Percentiles rank a stretch among this genome's conserved stretches.
These are phyloP conservation scores for Drosophila cognata DNA, from an alignment of 2,888 invertebrate species.

Conservation along the genomic window DNA sequence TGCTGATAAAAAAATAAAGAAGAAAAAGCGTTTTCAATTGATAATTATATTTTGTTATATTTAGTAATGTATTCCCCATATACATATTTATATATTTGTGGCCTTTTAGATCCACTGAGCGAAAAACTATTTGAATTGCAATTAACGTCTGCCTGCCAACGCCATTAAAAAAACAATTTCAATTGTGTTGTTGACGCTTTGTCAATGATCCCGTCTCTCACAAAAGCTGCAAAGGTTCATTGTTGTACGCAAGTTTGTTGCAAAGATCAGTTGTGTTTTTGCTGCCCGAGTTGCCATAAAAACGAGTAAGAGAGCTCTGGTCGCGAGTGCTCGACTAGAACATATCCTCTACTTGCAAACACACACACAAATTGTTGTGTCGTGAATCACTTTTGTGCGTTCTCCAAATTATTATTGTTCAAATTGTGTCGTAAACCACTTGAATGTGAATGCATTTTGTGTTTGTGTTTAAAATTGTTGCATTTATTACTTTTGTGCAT, in stretches of 20 bases:
- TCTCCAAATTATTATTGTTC: background rate
- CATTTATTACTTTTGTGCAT: too few species aligned
- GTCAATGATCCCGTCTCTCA: background rate
- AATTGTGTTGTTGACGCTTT: background rate
- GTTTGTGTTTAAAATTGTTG: background rate
- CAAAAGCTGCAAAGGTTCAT: slow-evolving; percentile 4
- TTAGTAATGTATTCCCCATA: background rate
- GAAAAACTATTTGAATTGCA: background rate
- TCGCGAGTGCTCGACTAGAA: background rate
- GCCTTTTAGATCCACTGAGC: background rate
- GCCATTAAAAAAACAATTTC: background rate
- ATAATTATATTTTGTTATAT: background rate
- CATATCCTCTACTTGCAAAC: background rate
- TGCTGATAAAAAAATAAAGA: background rate
- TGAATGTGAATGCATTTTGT: background rate
- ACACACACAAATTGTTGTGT: background rate
- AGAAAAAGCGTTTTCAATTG: background rate
- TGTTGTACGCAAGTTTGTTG: background rate
- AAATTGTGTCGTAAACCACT: background rate
- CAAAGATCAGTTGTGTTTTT: background rate
- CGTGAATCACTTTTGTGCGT: background rate
- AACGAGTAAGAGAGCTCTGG: background rate
- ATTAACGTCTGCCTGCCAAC: background rate
- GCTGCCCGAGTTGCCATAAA: slow-evolving; percentile 1
- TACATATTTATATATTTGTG: background rate